Conservation (phyloP, 1,140 invertebrate genomes). For the Penaeus chinensis region DNA sequence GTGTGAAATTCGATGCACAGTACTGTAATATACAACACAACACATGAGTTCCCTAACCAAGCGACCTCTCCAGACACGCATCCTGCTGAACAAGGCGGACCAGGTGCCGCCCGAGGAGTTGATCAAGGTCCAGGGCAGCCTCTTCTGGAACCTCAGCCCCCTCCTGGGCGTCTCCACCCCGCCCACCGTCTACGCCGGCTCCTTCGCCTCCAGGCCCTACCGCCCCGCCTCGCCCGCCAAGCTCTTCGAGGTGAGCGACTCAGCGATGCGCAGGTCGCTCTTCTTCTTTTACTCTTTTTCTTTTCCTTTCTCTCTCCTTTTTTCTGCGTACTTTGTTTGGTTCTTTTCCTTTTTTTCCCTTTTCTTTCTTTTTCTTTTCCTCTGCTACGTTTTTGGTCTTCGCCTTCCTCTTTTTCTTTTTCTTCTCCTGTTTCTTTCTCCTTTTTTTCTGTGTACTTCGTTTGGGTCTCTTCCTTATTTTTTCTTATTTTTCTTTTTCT, state of each 20-base stretch:
- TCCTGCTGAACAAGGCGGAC: conserved; percentile 95
- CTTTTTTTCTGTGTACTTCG: neutral
- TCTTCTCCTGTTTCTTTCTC: neutral
- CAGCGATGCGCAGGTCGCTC: too few relatives aligned
- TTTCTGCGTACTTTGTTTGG: too few relatives aligned
- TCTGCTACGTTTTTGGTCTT: neutral
- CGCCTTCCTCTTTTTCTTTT: neutral
- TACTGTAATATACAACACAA: too few relatives aligned
- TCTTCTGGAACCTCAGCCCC: conserved; percentile 96
- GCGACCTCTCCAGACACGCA: conserved; percentile 72
- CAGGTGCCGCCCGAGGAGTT: conserved; percentile 91
- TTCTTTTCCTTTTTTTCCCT: neutral
- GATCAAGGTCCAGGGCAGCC: conserved; percentile 90
- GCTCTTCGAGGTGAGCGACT: conserved; percentile 64
- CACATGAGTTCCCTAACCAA: neutral
- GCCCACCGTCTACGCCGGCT: conserved; percentile 87
- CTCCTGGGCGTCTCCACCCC: conserved; percentile 92
- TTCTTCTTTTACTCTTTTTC: too few relatives aligned
- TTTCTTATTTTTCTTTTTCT: too few relatives aligned
- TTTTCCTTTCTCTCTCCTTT: too few relatives aligned
- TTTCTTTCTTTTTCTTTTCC: neutral
- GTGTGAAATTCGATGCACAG: too few relatives aligned
- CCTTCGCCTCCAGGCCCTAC: conserved; percentile 88
- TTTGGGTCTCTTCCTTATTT: too few relatives aligned
- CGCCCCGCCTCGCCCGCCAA: conserved; percentile 69